Evolutionary conservation across 37 sponge, comb jelly and placozoan genomes (phyloP).

Genomic region (Aplysina aerophoba): DNA sequence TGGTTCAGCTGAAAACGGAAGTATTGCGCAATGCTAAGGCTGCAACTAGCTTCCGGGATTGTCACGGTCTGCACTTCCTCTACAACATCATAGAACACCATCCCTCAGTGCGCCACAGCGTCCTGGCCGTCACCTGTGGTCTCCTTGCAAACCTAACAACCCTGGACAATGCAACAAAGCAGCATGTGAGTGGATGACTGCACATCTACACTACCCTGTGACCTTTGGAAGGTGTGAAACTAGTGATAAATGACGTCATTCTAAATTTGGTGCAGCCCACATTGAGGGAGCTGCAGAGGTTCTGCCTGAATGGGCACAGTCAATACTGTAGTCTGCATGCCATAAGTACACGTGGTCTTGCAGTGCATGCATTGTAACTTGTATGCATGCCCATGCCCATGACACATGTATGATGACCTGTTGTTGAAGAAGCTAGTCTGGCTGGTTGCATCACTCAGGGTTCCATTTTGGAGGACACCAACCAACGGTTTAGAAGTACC

Average conservation of each 20-base stretch:
- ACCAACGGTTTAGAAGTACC: too few relatives aligned
- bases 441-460: too few relatives aligned
- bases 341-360: too few relatives aligned
- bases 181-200: background rate
- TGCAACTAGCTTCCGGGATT: slow-evolving; percentile 2
- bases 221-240: background rate
- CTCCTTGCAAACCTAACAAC: slow-evolving; percentile 8
- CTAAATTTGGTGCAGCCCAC: too few relatives aligned
- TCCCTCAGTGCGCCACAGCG: background rate
- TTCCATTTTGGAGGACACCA: too few relatives aligned
- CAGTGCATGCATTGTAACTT: too few relatives aligned
- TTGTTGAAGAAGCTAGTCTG: too few relatives aligned
- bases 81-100: background rate
- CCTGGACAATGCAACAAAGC: background rate
- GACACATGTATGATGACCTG: too few relatives aligned
- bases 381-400: too few relatives aligned
- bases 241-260: background rate
- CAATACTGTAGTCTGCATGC: too few relatives aligned
- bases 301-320: too few relatives aligned
- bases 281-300: too few relatives aligned
- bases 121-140: background rate
- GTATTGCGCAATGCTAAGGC: slow-evolving; percentile 24
- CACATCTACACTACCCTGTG: background rate
- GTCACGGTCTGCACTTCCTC: background rate
- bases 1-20: slow-evolving; percentile 12